phyloP scores from a whole-genome alignment of 1,140 invertebrate species.

The Platyura marginata region DNA sequence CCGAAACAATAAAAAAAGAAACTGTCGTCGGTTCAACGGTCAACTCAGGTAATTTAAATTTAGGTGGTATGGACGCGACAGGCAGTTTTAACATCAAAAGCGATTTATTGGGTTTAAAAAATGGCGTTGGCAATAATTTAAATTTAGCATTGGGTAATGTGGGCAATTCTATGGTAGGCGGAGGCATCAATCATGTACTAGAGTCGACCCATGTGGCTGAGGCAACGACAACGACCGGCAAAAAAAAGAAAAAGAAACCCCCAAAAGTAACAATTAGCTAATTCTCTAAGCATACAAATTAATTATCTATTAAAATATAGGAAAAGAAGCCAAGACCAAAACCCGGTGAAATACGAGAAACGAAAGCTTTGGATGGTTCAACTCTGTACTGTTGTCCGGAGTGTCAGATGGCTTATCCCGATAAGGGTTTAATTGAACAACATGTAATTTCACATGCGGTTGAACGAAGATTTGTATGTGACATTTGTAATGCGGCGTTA shows the following conservation, averaged over 20 bases:
- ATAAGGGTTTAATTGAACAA: slow-evolving; percentile 60
- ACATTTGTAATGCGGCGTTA: slow-evolving; percentile 66
- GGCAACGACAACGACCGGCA: slow-evolving; percentile 35
- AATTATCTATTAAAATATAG: slow-evolving; percentile 7
- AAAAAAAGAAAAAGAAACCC: slow-evolving; percentile 68
- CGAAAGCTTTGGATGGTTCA: slow-evolving; percentile 63
- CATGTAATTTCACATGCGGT: slow-evolving; percentile 67
- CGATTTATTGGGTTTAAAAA: slow-evolving; percentile 1
- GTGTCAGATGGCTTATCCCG: slow-evolving; percentile 73
- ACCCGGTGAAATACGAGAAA: slow-evolving; percentile 62
- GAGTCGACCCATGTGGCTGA: slow-evolving; percentile 7
- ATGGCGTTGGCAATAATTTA: neutral
- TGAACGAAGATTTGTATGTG: slow-evolving; percentile 60
- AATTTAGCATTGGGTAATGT: too few relatives aligned
- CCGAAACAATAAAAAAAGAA: slow-evolving; percentile 25
- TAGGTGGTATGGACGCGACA: slow-evolving; percentile 9
- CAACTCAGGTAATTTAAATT: slow-evolving; percentile 12
- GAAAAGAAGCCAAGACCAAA: slow-evolving; percentile 48
- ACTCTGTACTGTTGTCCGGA: slow-evolving; percentile 71
- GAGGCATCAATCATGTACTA: neutral
- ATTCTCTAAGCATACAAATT: neutral
- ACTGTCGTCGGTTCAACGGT: slow-evolving; percentile 9
- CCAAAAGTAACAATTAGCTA: slow-evolving; percentile 41
- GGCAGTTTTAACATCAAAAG: slow-evolving; percentile 2
- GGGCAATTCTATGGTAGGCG: too few relatives aligned